Percentiles rank a stretch among this genome's conserved stretches.
Conservation (phyloP, 2,888 invertebrate species). For the Dorcus hopei region DNA sequence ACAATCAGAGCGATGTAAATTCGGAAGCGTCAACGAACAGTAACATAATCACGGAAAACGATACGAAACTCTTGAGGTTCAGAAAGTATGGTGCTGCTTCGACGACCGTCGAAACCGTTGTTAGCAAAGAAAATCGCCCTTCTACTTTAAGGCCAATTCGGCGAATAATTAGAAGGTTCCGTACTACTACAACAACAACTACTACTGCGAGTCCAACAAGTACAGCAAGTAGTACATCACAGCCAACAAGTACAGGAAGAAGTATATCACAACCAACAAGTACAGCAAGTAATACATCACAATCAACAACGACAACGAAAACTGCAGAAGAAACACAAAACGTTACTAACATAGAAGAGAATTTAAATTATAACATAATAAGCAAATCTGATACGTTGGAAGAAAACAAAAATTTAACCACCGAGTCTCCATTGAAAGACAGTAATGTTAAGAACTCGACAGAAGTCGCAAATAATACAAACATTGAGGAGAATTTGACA, state of each 20-base stretch:
- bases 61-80: too few species aligned
- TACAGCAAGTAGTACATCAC: background rate
- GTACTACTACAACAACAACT: constrained; percentile 8
- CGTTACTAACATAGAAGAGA: constrained; percentile 4
- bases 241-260: background rate
- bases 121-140: background rate
- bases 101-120: constrained; percentile 2
- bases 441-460: too few species aligned
- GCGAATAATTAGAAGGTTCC: constrained; percentile 20
- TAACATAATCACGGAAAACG: too few species aligned
- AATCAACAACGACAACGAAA: constrained; percentile 4
- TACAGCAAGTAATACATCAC: background rate
- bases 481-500: background rate
- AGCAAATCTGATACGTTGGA: constrained; percentile 7
- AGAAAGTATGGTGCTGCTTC: background rate
- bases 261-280: too few species aligned
- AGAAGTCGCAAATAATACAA: background rate
- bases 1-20: too few species aligned
- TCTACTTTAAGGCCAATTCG: constrained; percentile 1
- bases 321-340: background rate
- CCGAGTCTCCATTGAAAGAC: too few species aligned
- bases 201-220: too few species aligned
- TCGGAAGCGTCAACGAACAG: too few species aligned
- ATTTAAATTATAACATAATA: constrained; percentile 8
- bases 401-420: constrained; percentile 6